Evolutionary conservation across 2,797 vertebrate genomes (phyloP), one percentile per base, ranked within the genome.

Genomic region (Liparis tanakae): DNA sequence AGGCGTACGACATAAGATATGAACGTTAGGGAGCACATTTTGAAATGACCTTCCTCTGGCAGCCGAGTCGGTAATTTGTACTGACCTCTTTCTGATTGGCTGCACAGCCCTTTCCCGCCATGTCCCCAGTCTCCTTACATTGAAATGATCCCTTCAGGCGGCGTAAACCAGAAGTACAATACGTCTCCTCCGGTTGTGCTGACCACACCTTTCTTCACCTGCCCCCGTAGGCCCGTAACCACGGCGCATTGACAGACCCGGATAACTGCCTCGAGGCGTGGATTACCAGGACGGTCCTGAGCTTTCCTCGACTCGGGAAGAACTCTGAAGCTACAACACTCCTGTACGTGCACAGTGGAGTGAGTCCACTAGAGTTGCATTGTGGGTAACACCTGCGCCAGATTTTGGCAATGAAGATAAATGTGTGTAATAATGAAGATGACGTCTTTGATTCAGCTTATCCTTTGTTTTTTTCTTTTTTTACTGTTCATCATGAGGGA

Each of bases 121-220:
- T 55, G 56, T 76, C 57, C 25, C 46, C 17, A 44, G 10, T 46
- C 39, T 44, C 6, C 37, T 77, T 56, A 54, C 48, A 72, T 76
- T 76, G 59, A 72, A 58, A 70, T 76, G 43, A 37, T 62, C 55
- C 64, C 68, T 75, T 58, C 1, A 65, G 22, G 63, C 56, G 17
- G 20, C 25, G 46, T 74, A 68, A 64, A 56, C 55, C 36, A 37
- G 9, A 58, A 51, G 48, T 43, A 61, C 18, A 72, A 58, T 66
- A 66, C 72, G 71, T 72, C 54, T 67, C 60, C 54, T n/a, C 25
- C 46, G 67, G 50, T 72, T 77, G 54, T 72, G 59, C 72, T 70
- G 66, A 84, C 51, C 48, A 62, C 34, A 58, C 39, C 15, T 6
- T 7, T 39, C 61, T 70, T 56, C 48, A 67, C 54, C 8, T 36